phyloP scores from a whole-genome alignment of 2,113 vertebrate genomes.

The Myotis brandtii region DNA sequence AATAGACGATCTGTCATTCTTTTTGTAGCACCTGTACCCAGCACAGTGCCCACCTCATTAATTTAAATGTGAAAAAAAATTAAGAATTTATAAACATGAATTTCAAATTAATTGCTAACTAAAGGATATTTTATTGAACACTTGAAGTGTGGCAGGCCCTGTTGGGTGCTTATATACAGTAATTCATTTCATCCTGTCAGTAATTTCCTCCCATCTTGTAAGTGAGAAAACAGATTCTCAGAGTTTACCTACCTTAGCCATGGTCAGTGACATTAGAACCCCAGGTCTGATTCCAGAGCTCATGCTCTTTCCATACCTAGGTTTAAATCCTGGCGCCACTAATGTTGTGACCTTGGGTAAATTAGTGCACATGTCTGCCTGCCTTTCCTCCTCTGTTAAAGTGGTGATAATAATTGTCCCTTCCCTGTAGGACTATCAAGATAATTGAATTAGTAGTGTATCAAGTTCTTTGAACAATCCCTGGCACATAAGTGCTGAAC shows the following conservation, averaged over 20 bases:
- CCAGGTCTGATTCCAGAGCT: conserved; percentile 5
- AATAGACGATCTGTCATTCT: neutral
- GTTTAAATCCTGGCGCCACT: neutral
- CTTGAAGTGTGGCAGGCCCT: neutral
- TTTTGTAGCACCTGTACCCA: neutral
- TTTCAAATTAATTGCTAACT: conserved; percentile 8
- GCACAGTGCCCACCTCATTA: conserved; percentile 16
- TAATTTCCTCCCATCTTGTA: conserved; percentile 32
- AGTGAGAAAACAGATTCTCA: neutral
- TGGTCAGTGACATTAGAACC: conserved; percentile 17
- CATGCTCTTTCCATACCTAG: neutral
- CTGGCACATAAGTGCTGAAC: neutral
- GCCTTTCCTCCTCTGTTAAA: conserved; percentile 25
- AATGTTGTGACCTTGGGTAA: conserved; percentile 30
- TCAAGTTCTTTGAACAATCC: neutral
- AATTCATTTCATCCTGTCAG: conserved; percentile 2
- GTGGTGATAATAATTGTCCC: neutral
- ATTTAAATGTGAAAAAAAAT: neutral
- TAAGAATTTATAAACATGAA: conserved; percentile 7
- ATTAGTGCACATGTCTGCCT: neutral
- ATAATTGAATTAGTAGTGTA: neutral
- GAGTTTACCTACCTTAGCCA: neutral
- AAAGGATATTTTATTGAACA: neutral
- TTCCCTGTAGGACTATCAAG: neutral
- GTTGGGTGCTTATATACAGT: neutral